Percentiles rank a stretch among this genome's conserved stretches.
Evolutionary conservation across 2,888 invertebrate genomes (phyloP).

Genomic region (Epistrophella euchroma): DNA sequence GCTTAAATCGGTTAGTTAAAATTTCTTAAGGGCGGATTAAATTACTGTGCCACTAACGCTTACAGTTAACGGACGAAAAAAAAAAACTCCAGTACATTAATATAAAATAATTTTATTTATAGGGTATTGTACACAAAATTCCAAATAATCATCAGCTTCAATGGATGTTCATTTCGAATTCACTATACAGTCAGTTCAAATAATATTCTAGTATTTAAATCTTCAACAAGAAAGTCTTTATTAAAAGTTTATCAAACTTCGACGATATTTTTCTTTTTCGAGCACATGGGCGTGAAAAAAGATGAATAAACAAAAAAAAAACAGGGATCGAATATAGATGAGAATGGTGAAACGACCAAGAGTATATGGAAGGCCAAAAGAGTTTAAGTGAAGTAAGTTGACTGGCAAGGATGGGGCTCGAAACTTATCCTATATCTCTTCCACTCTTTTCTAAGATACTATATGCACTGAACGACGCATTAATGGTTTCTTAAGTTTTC

Average conservation of each 20-base stretch:
- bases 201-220: slow-evolving; percentile 33
- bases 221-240: slow-evolving; percentile 60
- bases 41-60: too few species aligned
- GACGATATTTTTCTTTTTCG: slow-evolving; percentile 54
- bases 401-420: slow-evolving; percentile 42
- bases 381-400: slow-evolving; percentile 66
- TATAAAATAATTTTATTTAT: too few species aligned
- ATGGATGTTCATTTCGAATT: neutral
- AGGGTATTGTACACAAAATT: slow-evolving; percentile 5
- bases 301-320: neutral
- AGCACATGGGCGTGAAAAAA: slow-evolving; percentile 22
- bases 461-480: slow-evolving; percentile 56
- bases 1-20: too few species aligned
- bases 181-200: neutral
- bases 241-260: slow-evolving; percentile 61
- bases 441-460: neutral
- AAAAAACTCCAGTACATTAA: too few species aligned
- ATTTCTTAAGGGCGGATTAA: too few species aligned
- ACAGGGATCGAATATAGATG: slow-evolving; percentile 25
- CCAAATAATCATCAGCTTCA: neutral
- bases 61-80: too few species aligned
- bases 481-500: slow-evolving; percentile 74
- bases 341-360: slow-evolving; percentile 40
- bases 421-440: slow-evolving; percentile 36
- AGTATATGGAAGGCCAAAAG: slow-evolving; percentile 50